Base-by-base conservation (phyloP, 2,113 vertebrate species). In the Bungarus multicinctus region DNA sequence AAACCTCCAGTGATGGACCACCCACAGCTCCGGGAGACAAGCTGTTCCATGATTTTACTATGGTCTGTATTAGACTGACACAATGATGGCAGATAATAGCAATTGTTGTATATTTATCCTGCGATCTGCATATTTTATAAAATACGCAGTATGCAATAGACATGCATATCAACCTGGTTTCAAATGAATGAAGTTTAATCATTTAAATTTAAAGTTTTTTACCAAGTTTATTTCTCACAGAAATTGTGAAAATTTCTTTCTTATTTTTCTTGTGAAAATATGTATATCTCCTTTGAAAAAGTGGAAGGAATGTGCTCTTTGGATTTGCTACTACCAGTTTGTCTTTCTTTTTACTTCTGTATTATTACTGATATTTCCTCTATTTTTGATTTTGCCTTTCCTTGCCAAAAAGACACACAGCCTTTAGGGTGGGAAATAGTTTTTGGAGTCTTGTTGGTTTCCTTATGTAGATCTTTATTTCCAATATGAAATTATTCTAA, bases 361-460 rank as follows among this genome's bases (percentile, higher is more conserved):
- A 87, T 87, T 87, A 87, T 27, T 58, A 43, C 18, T 47, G 74
- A 43, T 81, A 43, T 81, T 81, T 81, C 20, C 18, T 22, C 34
- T 39, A 81, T 3, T 81, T 81, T 43, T 43, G 7, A 22, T 81
- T 81, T 43, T 22, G 16, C 34, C 5, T 81, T 25, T 58, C 34
- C 39, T 27, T 89, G 39, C 23, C 69, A 81, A 20, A 43, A 81
- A 81, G 34, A 22, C 7, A 43, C 74, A 43, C 94, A 95, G 90
- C 53, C 60, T 34, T 85, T 55, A 86, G 25, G 27, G 52, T 92
- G 91, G 88, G 94, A 96, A 95, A 92, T 55, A 92, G 93, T 94
- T 89, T 95, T n/a, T 93, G 88, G 94, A n/a, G 30, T 96, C 94
- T 95, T 86, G 53, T 74, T 95, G n/a, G 57, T 93, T 52, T 93